Evolutionary conservation across 2,113 vertebrate species (phyloP).

Genomic region (Bubo bubo): DNA sequence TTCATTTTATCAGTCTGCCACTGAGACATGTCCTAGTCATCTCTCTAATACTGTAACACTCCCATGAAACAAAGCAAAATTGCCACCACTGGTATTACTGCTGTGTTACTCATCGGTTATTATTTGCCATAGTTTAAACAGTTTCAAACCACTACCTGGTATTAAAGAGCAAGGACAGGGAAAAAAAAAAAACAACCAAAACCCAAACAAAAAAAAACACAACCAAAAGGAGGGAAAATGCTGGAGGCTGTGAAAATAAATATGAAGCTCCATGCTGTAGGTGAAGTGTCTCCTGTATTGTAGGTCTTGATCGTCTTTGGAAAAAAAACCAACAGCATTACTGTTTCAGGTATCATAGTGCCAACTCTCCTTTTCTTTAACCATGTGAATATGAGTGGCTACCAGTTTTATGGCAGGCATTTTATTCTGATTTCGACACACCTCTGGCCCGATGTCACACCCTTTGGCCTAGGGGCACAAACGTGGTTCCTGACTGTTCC

Average conservation of each 20-base stretch:
- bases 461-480: conserved; percentile 34
- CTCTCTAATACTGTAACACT: conserved; percentile 35
- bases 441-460: conserved; percentile 44
- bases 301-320: neutral
- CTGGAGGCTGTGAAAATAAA: conserved; percentile 37
- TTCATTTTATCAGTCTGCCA: conserved; percentile 18
- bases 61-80: conserved; percentile 69
- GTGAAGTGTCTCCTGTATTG: neutral
- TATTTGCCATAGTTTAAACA: conserved; percentile 27
- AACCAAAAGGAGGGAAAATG: conserved; percentile 48
- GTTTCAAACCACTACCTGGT: conserved; percentile 65
- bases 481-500: conserved; percentile 30
- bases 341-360: neutral
- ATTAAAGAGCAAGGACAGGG: conserved; percentile 25
- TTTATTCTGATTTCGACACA: conserved; percentile 21
- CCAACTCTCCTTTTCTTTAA: neutral
- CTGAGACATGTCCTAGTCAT: conserved; percentile 42
- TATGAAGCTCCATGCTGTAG: neutral
- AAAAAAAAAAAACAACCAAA: neutral
- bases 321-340: neutral
- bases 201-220: neutral
- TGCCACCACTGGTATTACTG: conserved; percentile 63
- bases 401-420: conserved; percentile 23
- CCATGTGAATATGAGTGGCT: conserved; percentile 5
- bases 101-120: conserved; percentile 65